Evolutionary conservation across 2,888 invertebrate species (phyloP).

Genomic region (Lumbricus terrestris): DNA sequence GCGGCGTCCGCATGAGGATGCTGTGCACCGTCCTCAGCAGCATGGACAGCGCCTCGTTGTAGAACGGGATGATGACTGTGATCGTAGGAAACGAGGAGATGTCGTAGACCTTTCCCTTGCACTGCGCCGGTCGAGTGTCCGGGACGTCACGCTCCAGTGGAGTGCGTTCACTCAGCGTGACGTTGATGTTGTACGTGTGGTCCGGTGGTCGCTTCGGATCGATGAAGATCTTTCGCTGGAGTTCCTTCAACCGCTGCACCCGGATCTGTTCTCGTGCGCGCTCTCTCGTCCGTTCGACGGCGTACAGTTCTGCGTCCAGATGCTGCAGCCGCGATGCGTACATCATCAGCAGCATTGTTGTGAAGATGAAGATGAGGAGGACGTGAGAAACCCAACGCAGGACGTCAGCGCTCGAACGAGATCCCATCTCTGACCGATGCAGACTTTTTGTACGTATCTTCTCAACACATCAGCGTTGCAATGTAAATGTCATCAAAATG

Average conservation of each 20-base stretch:
- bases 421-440: neutral
- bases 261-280: constrained; percentile 14
- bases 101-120: constrained; percentile 29
- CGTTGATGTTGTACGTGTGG: constrained; percentile 42
- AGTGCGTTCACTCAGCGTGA: constrained; percentile 37
- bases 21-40: constrained; percentile 50
- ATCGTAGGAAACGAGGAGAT: constrained; percentile 36
- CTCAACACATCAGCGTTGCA: neutral
- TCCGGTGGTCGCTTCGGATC: constrained; percentile 39
- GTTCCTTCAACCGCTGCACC: constrained; percentile 8
- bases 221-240: constrained; percentile 34
- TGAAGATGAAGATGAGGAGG: constrained; percentile 27
- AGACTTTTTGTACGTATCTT: too few relatives aligned
- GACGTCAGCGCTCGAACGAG: neutral
- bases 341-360: constrained; percentile 33
- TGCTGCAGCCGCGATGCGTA: constrained; percentile 16
- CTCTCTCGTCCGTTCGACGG: neutral
- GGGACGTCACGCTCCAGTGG: constrained; percentile 39
- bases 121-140: constrained; percentile 37
- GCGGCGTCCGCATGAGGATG: constrained; percentile 39
- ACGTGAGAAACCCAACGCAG: constrained; percentile 28
- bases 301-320: neutral
- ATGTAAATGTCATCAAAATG: neutral
- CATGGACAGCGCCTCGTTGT: constrained; percentile 51
- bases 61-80: constrained; percentile 42